These are phyloP conservation scores for Nomada hirtipes DNA, from an alignment of 2,888 invertebrate genomes.

Conservation along the genomic window DNA sequence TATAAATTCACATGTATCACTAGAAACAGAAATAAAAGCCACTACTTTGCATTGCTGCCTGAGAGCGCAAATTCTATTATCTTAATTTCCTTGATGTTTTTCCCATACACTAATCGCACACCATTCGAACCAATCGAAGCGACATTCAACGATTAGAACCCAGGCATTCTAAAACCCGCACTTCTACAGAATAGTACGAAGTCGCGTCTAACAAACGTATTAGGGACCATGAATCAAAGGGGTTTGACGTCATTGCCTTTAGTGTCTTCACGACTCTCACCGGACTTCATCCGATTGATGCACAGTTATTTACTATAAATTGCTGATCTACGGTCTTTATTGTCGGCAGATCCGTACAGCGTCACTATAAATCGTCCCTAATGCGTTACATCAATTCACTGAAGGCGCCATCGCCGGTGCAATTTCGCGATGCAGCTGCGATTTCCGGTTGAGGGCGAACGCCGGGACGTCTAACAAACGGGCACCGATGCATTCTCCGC, in stretches of 20 bases:
- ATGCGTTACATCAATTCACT: conserved; percentile 36
- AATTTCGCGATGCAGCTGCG: conserved; percentile 7
- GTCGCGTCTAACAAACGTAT: neutral
- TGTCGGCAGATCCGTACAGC: neutral
- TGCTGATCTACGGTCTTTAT: conserved; percentile 14
- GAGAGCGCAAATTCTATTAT: neutral
- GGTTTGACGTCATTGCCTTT: neutral
- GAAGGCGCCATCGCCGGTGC: conserved; percentile 9
- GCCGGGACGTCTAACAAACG: conserved; percentile 20
- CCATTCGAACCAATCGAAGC: neutral
- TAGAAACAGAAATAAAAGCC: neutral
- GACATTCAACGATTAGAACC: neutral
- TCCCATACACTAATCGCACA: no score
- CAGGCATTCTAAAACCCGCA: neutral
- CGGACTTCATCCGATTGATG: neutral
- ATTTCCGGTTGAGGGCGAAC: conserved; percentile 12
- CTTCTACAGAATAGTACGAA: neutral
- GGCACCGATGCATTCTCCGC: conserved; percentile 1
- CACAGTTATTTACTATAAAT: conserved; percentile 5
- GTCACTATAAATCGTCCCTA: conserved; percentile 17
- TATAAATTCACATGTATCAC: neutral
- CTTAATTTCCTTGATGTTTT: no score
- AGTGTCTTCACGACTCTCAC: neutral
- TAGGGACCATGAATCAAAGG: no score
- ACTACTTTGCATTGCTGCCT: neutral